Conservation (phyloP, 2,113 vertebrate species). For the Cyprinodon variegatus region DNA sequence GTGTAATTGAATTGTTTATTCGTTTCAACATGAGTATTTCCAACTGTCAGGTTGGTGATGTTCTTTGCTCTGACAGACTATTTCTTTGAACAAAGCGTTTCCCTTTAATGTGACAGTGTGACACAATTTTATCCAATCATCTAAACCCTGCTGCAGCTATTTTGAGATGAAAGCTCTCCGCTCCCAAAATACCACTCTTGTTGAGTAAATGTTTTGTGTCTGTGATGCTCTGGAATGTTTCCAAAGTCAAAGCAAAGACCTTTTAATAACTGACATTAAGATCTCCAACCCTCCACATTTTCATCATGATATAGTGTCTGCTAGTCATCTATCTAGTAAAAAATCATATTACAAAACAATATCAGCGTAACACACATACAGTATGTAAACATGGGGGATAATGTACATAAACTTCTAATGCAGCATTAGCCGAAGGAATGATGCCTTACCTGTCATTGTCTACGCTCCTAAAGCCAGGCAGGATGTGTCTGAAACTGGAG, state of each 20-base stretch:
- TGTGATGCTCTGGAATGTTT: not conserved
- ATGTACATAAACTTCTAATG: not conserved
- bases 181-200: not conserved
- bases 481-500: slow-evolving; percentile 98
- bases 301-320: not conserved
- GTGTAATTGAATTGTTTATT: no score
- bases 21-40: not conserved
- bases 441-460: slow-evolving; percentile 92
- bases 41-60: not conserved
- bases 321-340: not conserved
- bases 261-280: not conserved
- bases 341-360: not conserved
- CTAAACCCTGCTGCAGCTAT: not conserved
- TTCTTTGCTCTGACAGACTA: not conserved
- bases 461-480: slow-evolving; percentile 92
- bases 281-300: not conserved
- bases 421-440: not conserved
- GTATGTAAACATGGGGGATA: not conserved
- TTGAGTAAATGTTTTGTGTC: not conserved
- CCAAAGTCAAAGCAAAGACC: not conserved
- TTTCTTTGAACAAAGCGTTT: slow-evolving; percentile 1
- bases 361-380: not conserved
- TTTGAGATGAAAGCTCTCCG: not conserved
- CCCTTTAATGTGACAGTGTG: slow-evolving; percentile 3
- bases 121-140: not conserved